Evolutionary conservation across 2,797 vertebrate genomes (phyloP).

Genomic region (Okamejei kenojei): DNA sequence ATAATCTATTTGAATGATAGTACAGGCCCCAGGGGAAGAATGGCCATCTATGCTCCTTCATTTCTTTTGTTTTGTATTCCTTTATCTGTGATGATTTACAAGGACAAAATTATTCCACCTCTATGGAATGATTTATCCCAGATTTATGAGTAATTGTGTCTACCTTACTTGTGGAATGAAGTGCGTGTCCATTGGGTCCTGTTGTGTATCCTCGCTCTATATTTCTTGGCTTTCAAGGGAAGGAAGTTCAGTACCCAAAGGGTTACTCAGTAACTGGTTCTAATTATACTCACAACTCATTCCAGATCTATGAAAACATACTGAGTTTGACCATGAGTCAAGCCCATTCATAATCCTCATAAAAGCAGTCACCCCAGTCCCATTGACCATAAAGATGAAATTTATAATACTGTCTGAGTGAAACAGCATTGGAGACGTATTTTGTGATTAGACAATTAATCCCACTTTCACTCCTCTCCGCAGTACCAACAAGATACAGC

Average conservation of each 20-base stretch:
- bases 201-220: not conserved
- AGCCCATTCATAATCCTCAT: constrained; percentile 36
- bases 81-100: not conserved
- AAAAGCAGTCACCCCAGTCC: constrained; percentile 30
- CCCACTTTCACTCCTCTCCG: not conserved
- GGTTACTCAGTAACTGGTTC: constrained; percentile 32
- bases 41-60: not conserved
- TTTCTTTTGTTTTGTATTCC: not conserved
- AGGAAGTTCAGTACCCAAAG: constrained; percentile 34
- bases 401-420: constrained; percentile 11
- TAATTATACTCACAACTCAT: constrained; percentile 36
- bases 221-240: constrained; percentile 19
- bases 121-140: not conserved
- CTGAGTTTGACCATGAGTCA: constrained; percentile 28
- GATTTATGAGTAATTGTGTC: not conserved
- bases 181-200: not conserved
- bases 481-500: not conserved
- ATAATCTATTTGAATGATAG: not conserved
- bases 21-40: not conserved
- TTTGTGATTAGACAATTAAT: constrained; percentile 17
- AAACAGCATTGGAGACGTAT: not conserved
- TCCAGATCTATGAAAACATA: constrained; percentile 33
- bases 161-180: constrained; percentile 2
- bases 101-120: not conserved
- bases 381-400: constrained; percentile 17